Evolutionary conservation across 2,888 invertebrate species (phyloP).

Genomic region (Hybos culiciformis): DNA sequence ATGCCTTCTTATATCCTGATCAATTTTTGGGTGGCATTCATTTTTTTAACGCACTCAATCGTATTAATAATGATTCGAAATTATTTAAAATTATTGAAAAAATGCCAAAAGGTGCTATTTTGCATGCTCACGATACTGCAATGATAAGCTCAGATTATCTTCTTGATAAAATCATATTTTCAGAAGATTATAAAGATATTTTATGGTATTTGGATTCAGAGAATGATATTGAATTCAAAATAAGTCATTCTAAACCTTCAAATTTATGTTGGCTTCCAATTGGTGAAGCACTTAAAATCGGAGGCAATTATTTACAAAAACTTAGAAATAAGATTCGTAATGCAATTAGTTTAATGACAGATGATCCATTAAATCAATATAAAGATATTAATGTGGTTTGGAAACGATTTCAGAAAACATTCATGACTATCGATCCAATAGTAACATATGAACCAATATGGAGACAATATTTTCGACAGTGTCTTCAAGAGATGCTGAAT

Average conservation of each 20-base stretch:
- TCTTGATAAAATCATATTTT: slow-evolving; percentile 30
- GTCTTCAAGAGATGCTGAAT: slow-evolving; percentile 44
- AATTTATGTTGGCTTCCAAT: slow-evolving; percentile 18
- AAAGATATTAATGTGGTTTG: slow-evolving; percentile 44
- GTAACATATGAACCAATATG: slow-evolving; percentile 49
- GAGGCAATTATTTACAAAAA: not conserved
- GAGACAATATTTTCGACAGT: slow-evolving; percentile 51
- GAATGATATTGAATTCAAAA: slow-evolving; percentile 28
- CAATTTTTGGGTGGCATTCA: slow-evolving; percentile 12
- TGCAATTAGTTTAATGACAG: slow-evolving; percentile 42
- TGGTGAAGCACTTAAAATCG: not conserved
- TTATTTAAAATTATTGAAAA: slow-evolving; percentile 50
- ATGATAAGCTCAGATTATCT: slow-evolving; percentile 47
- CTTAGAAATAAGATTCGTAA: slow-evolving; percentile 32
- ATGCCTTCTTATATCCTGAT: slow-evolving; percentile 35
- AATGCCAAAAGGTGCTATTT: slow-evolving; percentile 62
- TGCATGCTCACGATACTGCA: slow-evolving; percentile 57
- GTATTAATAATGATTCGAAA: slow-evolving; percentile 37
- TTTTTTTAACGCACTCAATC: slow-evolving; percentile 10
- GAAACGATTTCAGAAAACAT: slow-evolving; percentile 43
- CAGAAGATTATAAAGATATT: not conserved
- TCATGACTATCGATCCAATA: slow-evolving; percentile 40
- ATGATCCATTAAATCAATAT: slow-evolving; percentile 39
- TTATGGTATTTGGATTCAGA: slow-evolving; percentile 34
- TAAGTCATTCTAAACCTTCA: slow-evolving; percentile 19